These are phyloP conservation scores for Tachuris rubrigastra DNA, from an alignment of 2,113 vertebrate species.

Conservation along the genomic window DNA sequence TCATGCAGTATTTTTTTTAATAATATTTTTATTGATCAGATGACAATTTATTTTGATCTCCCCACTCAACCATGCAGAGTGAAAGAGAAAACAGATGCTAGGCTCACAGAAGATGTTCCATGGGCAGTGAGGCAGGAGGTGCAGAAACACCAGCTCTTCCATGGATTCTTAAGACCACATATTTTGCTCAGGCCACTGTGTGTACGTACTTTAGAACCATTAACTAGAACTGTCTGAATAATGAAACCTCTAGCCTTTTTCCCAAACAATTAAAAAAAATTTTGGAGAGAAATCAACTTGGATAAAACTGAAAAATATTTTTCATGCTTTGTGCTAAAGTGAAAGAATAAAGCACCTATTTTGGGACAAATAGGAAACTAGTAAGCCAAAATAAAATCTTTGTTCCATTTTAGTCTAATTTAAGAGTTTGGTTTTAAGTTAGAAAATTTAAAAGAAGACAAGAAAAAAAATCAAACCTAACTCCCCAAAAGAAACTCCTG, in stretches of 20 bases:
- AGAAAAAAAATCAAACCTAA: neutral
- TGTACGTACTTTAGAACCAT: neutral
- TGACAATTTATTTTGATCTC: neutral
- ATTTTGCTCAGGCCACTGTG: neutral
- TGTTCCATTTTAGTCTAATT: neutral
- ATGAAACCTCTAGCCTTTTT: neutral
- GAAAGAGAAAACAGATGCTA: neutral
- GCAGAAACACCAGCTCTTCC: neutral
- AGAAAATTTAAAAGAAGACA: neutral
- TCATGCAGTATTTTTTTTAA: neutral
- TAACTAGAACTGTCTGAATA: neutral
- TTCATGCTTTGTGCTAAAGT: neutral
- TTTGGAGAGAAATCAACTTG: neutral
- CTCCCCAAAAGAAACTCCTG: fast-evolving
- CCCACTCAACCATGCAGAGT: neutral
- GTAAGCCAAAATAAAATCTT: neutral
- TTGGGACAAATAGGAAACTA: neutral
- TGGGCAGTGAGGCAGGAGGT: neutral
- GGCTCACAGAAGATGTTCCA: neutral
- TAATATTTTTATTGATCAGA: neutral
- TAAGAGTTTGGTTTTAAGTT: neutral
- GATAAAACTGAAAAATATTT: neutral
- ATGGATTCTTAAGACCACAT: fast-evolving
- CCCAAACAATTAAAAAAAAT: neutral
- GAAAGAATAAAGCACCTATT: neutral